These are phyloP conservation scores for Solea solea DNA, from an alignment of 2,113 vertebrate species.

Conservation along the genomic window DNA sequence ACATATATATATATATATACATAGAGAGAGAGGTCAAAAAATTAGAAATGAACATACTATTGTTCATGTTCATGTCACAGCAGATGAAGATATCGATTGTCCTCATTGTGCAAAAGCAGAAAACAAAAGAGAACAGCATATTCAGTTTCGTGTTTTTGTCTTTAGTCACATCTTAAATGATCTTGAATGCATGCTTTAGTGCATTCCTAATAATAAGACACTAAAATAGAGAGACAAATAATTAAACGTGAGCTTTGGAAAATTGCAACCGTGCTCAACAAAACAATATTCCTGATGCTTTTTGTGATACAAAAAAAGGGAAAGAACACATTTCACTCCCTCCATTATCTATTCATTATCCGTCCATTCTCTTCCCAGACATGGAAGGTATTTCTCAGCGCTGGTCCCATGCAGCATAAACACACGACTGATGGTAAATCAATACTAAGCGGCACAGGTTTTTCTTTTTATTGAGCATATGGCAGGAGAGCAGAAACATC, in stretches of 20 bases:
- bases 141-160: too few relatives aligned
- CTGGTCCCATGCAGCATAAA: constrained; percentile 61
- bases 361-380: constrained; percentile 73
- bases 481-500: constrained; percentile 47
- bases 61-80: too few relatives aligned
- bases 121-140: too few relatives aligned
- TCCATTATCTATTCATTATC: constrained; percentile 72
- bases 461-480: constrained; percentile 39
- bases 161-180: too few relatives aligned
- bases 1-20: too few relatives aligned
- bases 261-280: not conserved
- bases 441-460: constrained; percentile 64
- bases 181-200: too few relatives aligned
- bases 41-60: too few relatives aligned
- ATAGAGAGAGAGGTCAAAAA: too few relatives aligned
- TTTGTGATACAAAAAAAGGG: not conserved
- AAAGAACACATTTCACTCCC: constrained; percentile 65
- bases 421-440: constrained; percentile 81
- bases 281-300: not conserved
- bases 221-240: too few relatives aligned
- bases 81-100: too few relatives aligned
- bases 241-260: not conserved
- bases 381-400: constrained; percentile 76
- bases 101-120: too few relatives aligned
- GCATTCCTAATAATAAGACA: too few relatives aligned